Percentiles rank a stretch among this genome's conserved stretches.
Conservation (phyloP, 1,140 invertebrate species). For the Meloidogyne exigua region DNA sequence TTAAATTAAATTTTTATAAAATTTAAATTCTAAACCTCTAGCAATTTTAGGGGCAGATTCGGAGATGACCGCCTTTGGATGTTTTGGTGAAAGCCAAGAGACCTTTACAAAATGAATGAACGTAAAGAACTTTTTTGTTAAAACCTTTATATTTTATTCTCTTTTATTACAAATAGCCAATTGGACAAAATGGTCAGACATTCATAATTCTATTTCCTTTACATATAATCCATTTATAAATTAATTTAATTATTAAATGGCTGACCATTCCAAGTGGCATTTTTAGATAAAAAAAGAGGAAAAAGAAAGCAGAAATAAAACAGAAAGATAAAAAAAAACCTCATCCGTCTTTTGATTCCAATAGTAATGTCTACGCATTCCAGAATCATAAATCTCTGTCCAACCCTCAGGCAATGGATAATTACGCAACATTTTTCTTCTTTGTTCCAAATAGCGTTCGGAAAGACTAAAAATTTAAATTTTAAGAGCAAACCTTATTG, state of each 20-base stretch:
- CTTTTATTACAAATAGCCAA: too few species aligned
- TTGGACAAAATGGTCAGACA: too few species aligned
- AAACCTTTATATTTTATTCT: too few species aligned
- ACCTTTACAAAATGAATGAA: too few species aligned
- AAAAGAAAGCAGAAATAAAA: too few species aligned
- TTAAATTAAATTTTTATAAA: neutral
- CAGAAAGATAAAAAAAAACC: too few species aligned
- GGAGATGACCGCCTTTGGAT: slow-evolving; percentile 54
- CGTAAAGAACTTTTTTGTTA: too few species aligned
- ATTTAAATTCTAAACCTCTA: slow-evolving; percentile 26
- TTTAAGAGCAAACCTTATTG: neutral
- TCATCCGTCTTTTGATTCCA: slow-evolving; percentile 87
- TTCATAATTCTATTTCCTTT: too few species aligned
- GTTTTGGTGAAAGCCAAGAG: slow-evolving; percentile 58
- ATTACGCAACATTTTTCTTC: slow-evolving; percentile 77
- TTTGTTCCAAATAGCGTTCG: slow-evolving; percentile 74
- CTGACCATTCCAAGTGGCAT: too few species aligned
- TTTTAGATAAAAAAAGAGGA: too few species aligned
- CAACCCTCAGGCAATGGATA: slow-evolving; percentile 88
- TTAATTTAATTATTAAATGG: neutral
- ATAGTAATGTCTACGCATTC: slow-evolving; percentile 82
- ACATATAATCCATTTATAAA: too few species aligned
- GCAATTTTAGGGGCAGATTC: slow-evolving; percentile 52
- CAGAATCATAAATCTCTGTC: slow-evolving; percentile 72
- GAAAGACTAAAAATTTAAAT: slow-evolving; percentile 65